Conservation (phyloP, 2,797 vertebrate species). For the Carcharodon carcharias region DNA sequence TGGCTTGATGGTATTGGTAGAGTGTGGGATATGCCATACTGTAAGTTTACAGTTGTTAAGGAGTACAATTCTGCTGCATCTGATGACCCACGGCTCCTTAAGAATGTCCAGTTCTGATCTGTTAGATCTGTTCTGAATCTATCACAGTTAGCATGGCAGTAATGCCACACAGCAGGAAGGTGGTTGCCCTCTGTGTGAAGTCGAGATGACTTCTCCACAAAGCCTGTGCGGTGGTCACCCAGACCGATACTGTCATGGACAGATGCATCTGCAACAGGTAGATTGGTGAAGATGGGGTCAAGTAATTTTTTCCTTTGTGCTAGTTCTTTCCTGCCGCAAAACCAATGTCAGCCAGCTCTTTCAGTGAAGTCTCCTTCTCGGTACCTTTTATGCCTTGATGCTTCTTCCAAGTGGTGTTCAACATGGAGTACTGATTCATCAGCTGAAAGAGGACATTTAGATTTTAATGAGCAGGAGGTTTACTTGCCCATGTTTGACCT, state of each 20-base stretch:
- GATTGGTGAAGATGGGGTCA: background rate
- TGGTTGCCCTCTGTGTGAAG: background rate
- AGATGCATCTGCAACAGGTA: background rate
- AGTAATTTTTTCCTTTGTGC: background rate
- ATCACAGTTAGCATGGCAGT: background rate
- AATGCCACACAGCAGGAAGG: background rate
- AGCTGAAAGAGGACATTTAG: background rate
- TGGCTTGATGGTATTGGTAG: too few relatives aligned
- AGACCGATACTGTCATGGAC: background rate
- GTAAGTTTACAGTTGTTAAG: too few relatives aligned
- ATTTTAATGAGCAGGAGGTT: background rate
- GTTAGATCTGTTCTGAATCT: background rate
- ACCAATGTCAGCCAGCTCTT: background rate
- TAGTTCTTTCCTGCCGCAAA: background rate
- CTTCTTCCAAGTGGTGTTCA: background rate
- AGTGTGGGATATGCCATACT: too few relatives aligned
- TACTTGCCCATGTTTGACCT: background rate
- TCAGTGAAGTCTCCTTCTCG: background rate
- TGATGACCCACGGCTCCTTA: background rate
- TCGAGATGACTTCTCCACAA: background rate
- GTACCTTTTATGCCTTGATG: background rate
- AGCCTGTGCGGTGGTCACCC: background rate
- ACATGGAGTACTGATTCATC: background rate
- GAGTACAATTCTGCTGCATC: background rate
- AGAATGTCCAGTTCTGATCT: background rate